These are phyloP conservation scores for Tipula vernalis DNA, from an alignment of 2,888 invertebrate species.

Conservation along the genomic window DNA sequence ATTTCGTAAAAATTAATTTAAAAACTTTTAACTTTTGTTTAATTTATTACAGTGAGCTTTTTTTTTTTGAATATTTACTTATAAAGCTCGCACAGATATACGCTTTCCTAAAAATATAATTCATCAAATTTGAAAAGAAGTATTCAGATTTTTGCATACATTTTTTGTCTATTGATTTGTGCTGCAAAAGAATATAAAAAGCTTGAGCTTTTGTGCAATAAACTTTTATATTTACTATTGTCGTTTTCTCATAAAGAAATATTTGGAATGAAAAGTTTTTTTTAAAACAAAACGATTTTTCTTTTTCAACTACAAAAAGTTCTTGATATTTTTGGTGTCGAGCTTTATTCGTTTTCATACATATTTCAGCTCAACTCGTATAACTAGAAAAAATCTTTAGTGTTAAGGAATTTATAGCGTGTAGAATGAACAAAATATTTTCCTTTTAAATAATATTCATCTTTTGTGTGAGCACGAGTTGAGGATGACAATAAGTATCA, in stretches of 20 bases:
- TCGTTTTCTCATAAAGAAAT: not conserved
- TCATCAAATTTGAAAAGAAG: not conserved
- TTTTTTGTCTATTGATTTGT: not conserved
- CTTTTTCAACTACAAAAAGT: not conserved
- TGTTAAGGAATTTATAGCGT: not conserved
- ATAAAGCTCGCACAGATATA: not conserved
- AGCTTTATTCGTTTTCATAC: not conserved
- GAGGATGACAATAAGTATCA: too few species aligned
- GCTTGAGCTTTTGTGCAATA: not conserved
- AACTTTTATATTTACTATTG: not conserved
- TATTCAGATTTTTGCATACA: not conserved
- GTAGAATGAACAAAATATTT: too few species aligned
- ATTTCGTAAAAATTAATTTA: not conserved
- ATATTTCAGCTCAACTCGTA: not conserved
- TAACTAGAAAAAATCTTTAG: not conserved
- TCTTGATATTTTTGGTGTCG: not conserved
- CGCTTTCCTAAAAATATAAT: not conserved
- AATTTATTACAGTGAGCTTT: not conserved
- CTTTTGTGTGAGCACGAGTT: too few species aligned
- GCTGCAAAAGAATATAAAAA: not conserved
- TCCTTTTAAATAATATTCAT: too few species aligned
- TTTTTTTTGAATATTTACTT: not conserved
- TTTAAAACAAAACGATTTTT: not conserved
- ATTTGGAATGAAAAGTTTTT: not conserved
- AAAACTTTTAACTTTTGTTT: not conserved